Conservation (phyloP, 2,113 vertebrate species). For the Scartelaos histophorus region DNA sequence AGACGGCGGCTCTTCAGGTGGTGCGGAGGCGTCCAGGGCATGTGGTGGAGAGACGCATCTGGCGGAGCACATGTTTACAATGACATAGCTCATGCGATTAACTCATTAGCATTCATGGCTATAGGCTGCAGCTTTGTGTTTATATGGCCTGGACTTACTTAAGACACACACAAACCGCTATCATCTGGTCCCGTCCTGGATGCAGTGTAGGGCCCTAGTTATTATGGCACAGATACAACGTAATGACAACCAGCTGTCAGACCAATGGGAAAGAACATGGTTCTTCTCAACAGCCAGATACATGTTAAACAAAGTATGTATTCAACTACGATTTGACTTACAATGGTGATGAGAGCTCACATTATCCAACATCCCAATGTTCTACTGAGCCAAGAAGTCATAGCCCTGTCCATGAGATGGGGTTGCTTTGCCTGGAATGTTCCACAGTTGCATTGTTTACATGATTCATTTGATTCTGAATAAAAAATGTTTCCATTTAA, state of each 20-base stretch:
- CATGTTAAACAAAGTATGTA: neutral
- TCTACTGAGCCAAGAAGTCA: neutral
- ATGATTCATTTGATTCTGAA: no score
- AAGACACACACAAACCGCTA: neutral
- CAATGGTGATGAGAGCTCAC: neutral
- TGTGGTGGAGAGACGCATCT: neutral
- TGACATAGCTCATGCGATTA: neutral
- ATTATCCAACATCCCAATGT: neutral
- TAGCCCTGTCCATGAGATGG: no score
- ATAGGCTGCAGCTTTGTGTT: neutral
- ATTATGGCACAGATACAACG: neutral
- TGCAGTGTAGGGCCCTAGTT: neutral
- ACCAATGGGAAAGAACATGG: neutral
- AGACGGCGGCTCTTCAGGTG: neutral
- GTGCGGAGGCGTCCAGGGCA: neutral
- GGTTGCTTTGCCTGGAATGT: no score
- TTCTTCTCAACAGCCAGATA: neutral
- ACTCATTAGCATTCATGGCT: neutral
- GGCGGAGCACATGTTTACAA: neutral
- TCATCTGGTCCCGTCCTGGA: neutral
- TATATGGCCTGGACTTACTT: neutral
- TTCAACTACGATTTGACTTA: no score
- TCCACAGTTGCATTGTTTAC: no score
- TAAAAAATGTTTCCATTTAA: no score
- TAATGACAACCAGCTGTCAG: neutral